phyloP scores from a whole-genome alignment of 2,888 invertebrate species.

The Harpalus rufipes region DNA sequence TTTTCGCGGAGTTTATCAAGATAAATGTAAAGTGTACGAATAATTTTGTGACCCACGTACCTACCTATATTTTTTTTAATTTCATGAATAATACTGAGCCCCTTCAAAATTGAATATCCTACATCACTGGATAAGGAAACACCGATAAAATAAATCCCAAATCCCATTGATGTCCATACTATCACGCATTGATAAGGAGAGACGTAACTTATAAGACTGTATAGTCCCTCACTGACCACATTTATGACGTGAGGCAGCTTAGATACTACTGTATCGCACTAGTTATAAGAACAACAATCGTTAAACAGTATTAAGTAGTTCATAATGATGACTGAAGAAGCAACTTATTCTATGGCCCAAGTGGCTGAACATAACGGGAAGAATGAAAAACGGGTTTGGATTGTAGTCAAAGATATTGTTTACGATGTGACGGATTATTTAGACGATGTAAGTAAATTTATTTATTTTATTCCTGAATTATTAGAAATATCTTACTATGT shows the following conservation, averaged over 20 bases:
- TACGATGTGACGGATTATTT: constrained; percentile 85
- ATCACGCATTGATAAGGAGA: constrained; percentile 50
- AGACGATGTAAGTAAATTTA: constrained; percentile 77
- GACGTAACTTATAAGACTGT: constrained; percentile 24
- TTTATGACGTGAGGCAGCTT: not conserved
- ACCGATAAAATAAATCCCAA: constrained; percentile 25
- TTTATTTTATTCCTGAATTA: not conserved
- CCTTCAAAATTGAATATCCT: not conserved
- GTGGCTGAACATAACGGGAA: constrained; percentile 81
- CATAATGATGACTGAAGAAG: constrained; percentile 38
- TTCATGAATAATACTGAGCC: not conserved
- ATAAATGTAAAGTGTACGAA: too few relatives aligned
- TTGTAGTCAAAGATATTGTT: constrained; percentile 82
- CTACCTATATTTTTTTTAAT: too few relatives aligned
- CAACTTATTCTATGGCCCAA: constrained; percentile 78
- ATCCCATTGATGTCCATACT: not conserved
- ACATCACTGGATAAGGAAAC: constrained; percentile 24
- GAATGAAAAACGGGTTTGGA: constrained; percentile 80
- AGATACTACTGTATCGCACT: not conserved
- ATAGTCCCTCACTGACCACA: not conserved
- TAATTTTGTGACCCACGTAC: too few relatives aligned
- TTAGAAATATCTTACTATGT: too few relatives aligned
- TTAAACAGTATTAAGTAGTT: not conserved
- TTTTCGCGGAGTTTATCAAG: too few relatives aligned
- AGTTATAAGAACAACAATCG: not conserved